Base-by-base conservation (phyloP, 2,888 invertebrate genomes). In the Antheraea yamamai region DNA sequence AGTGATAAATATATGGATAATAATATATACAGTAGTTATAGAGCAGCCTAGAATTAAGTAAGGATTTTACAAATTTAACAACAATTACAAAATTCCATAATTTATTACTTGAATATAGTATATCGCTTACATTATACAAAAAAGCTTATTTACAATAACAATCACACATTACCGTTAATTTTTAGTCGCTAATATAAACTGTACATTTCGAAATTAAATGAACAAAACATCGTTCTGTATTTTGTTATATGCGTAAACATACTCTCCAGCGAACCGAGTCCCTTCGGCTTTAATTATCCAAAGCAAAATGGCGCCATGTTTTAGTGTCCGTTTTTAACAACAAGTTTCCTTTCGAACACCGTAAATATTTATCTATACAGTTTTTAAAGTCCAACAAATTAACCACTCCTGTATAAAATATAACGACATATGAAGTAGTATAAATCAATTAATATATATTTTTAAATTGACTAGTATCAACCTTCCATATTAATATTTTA, bases 211-310 rank as follows among this genome's bases (percentile, higher is more conserved):
- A 66, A 66, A 66, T 66, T 26, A 66, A 66, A 30, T 26, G 26
- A 66, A 61, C 61, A 61, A 61, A 61, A 61, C 61, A 61, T 61
- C 61, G 61, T 61, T 23, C 23, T 8, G n/a, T 61, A 61, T 61
- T 61, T 61, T 61, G 61, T 61, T 61, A 12, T n/a, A 83, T 81
- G 85, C 83, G 84, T 85, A 87, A 81, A 84, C 81, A 82, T 80
- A 78, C 78, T 78, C 82, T 81, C 79, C 55, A 75, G 82, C 80
- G 83, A 75, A 76, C 76, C 78, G 81, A 78, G 81, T 84, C 86
- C 82, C 82, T 85, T 80, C 84, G 76, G 80, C 81, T 84, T 87
- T 86, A 87, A 87, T 86, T 87, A 87, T 83, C 81, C 77, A 78
- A 84, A 85, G 85, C 87, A 83, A 84, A 86, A 86, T 85, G 85